Evolutionary conservation across 2,797 vertebrate genomes (phyloP).

Genomic region (Nothura maculosa): DNA sequence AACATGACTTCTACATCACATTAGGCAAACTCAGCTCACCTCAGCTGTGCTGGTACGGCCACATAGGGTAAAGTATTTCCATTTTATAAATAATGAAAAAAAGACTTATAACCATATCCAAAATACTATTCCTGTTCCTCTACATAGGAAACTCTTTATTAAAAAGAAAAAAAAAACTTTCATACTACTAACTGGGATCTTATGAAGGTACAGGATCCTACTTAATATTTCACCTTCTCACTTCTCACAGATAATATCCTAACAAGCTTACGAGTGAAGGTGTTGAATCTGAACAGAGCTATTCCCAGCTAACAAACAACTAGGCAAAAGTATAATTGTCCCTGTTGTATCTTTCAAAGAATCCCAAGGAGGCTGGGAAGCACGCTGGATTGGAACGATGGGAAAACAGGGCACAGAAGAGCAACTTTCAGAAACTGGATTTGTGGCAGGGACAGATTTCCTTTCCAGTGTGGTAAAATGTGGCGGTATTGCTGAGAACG

Average conservation of each 20-base stretch:
- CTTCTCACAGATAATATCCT: background rate
- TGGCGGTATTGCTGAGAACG: background rate
- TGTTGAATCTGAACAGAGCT: fast-evolving
- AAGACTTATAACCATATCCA: background rate
- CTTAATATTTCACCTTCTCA: background rate
- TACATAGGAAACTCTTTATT: background rate
- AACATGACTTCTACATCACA: background rate
- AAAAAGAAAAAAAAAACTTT: background rate
- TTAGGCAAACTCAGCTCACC: background rate
- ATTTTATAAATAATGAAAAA: background rate
- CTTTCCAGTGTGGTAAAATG: background rate
- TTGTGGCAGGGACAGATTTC: fast-evolving
- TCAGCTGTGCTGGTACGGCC: background rate
- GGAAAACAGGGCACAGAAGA: background rate
- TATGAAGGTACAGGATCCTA: background rate
- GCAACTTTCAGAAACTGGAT: background rate
- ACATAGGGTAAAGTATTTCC: background rate
- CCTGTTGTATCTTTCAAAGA: background rate
- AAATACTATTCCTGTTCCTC: background rate
- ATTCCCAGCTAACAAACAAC: background rate
- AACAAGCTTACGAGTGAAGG: fast-evolving
- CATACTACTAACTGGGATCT: fast-evolving
- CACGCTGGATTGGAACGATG: fast-evolving
- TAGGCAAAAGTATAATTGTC: fast-evolving
- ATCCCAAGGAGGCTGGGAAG: background rate